Evolutionary conservation across 2,888 invertebrate genomes (phyloP), one percentile per base, ranked within the genome.

Genomic region (Sphinx pinastri): DNA sequence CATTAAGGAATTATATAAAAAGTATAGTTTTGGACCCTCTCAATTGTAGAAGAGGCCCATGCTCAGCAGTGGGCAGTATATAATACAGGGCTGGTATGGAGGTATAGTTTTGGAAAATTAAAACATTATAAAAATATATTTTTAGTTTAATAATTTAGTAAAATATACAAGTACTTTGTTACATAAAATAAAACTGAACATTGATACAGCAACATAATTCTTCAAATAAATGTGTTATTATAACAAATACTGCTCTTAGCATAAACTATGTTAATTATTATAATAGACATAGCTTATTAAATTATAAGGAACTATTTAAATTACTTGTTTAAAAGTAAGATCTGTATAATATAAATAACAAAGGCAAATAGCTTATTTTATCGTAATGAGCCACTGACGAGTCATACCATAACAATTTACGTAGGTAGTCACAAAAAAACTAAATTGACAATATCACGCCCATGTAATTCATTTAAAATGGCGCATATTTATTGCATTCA

Each of bases 101-200:
- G n/a, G n/a, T n/a, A n/a, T n/a, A n/a, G n/a, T n/a, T n/a, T 54
- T 4, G 10, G 16, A 6, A 31, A 57, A 31, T 25, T 13, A 57
- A 25, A 57, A 57, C 25, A 57, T 51, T 1, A 3, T 52, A 31
- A 58, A n/a, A 38, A 59, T 16, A 45, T 57, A 55, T 16, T 59
- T 38, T 45, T 31, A 14, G 1, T 59, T 59, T 59, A 47, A 60
- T 60, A 45, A 60, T 47, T 60, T 60, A 38, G 5, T 59, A 31
- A 60, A 47, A 60, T 47, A 60, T 16, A 11, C 16, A 60, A 47
- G 10, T 60, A 16, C 45, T 16, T 10, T 47, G 10, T 60, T 19
- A 55, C 2, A 55, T 55, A 55, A 60, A 16, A 16, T 12, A 60
- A 16, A 47, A 60, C 14, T 38, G 31, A 59, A 38, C 38, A 59